These are phyloP conservation scores for Picus viridis DNA, from an alignment of 2,797 vertebrate species.

Conservation along the genomic window DNA sequence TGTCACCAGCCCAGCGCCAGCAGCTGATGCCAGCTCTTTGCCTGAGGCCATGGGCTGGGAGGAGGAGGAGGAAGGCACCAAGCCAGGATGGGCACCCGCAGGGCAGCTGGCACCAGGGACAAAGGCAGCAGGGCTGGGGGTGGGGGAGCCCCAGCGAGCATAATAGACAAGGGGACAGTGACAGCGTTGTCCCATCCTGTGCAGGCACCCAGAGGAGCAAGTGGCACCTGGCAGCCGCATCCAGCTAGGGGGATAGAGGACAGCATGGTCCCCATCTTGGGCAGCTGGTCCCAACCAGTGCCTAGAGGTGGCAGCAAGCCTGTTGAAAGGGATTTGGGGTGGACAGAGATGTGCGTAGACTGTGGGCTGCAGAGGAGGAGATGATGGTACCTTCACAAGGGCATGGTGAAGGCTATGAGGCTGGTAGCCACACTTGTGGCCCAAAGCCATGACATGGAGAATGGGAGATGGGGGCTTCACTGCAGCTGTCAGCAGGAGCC, in stretches of 20 bases:
- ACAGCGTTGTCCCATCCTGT: slow-evolving; percentile 17
- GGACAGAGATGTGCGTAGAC: background rate
- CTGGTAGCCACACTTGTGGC: background rate
- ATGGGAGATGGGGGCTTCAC: background rate
- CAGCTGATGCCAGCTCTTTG: slow-evolving; percentile 61
- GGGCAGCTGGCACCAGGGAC: slow-evolving; percentile 41
- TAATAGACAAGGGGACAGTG: slow-evolving; percentile 56
- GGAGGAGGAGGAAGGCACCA: background rate
- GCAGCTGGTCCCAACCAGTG: background rate
- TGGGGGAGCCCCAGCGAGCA: background rate
- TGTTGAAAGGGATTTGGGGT: background rate
- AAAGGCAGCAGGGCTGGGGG: background rate
- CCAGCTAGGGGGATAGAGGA: background rate
- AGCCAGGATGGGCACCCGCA: background rate
- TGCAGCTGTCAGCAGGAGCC: background rate
- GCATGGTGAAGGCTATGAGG: background rate
- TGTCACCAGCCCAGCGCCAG: slow-evolving; percentile 35
- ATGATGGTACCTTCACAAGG: background rate
- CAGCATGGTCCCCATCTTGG: background rate
- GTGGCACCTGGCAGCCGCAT: background rate
- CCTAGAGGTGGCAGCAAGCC: background rate
- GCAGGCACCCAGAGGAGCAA: background rate
- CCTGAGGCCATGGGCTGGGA: background rate
- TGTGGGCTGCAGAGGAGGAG: background rate
- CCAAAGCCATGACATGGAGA: background rate